Percentiles rank a stretch among this genome's conserved stretches.
Conservation (phyloP, 2,888 invertebrate species). For the Sphaeridia pumilis region DNA sequence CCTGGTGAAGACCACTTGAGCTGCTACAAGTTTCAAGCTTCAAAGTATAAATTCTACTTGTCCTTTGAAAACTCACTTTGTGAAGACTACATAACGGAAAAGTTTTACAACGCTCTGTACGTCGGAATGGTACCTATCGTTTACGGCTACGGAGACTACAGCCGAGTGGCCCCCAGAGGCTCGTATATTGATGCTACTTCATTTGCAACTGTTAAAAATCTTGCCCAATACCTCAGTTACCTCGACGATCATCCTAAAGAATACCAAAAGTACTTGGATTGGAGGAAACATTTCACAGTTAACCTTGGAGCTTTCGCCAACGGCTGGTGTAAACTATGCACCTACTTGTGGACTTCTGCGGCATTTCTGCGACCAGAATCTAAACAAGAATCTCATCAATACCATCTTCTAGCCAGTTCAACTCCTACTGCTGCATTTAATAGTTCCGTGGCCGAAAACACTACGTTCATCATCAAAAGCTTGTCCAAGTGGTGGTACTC, state of each 20-base stretch:
- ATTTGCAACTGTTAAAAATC: conserved; percentile 35
- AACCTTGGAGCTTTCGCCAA: conserved; percentile 23
- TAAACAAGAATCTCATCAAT: too few species aligned
- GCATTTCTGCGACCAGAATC: background rate
- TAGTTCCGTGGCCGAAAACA: too few species aligned
- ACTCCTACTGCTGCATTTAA: too few species aligned
- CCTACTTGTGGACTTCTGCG: conserved; percentile 20
- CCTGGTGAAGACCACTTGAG: conserved; percentile 16
- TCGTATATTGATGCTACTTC: conserved; percentile 38
- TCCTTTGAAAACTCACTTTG: conserved; percentile 37
- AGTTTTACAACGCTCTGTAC: conserved; percentile 32
- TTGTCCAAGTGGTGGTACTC: conserved; percentile 29
- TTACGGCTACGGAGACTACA: conserved; percentile 37
- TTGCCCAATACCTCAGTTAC: conserved; percentile 36
- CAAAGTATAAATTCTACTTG: conserved; percentile 36
- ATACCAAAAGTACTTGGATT: conserved; percentile 28
- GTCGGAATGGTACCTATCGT: conserved; percentile 36
- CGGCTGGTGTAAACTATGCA: conserved; percentile 28
- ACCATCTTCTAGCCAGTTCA: too few species aligned
- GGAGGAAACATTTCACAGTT: conserved; percentile 17
- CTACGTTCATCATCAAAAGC: too few species aligned
- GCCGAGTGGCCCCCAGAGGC: conserved; percentile 35
- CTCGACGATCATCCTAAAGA: conserved; percentile 30
- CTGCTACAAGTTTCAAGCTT: conserved; percentile 23
- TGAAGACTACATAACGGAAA: conserved; percentile 36